Evolutionary conservation across 2,888 invertebrate species (phyloP).

Genomic region (Aelia acuminata): DNA sequence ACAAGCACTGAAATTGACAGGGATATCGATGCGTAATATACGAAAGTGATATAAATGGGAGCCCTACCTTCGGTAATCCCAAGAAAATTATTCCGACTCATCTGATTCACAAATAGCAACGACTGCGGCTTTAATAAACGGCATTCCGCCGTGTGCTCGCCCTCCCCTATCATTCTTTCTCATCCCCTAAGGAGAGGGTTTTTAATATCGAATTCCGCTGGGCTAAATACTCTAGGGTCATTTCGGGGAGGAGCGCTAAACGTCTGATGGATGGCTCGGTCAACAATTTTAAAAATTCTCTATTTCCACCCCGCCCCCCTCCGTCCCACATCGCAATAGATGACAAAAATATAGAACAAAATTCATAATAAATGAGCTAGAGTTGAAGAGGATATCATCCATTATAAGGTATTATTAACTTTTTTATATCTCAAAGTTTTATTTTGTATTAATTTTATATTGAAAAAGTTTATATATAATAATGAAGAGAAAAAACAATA

Average conservation of each 20-base stretch:
- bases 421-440: no score
- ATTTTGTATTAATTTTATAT: no score
- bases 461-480: no score
- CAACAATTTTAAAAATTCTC: not conserved
- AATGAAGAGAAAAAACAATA: no score
- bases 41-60: not conserved
- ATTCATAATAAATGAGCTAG: not conserved
- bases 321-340: not conserved
- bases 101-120: slow-evolving; percentile 17
- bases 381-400: not conserved
- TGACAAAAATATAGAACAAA: not conserved
- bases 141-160: not conserved
- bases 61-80: not conserved
- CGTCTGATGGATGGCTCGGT: not conserved
- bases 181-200: not conserved
- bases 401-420: no score
- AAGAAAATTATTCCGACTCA: slow-evolving; percentile 23
- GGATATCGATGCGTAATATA: not conserved
- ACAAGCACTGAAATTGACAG: not conserved
- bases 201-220: slow-evolving; percentile 16
- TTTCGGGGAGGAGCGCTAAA: not conserved
- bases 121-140: slow-evolving; percentile 30
- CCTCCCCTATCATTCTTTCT: slow-evolving; percentile 7
- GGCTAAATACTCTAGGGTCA: not conserved
- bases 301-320: not conserved